Conservation (phyloP, 2,888 invertebrate species). For the Apotomis turbidana region DNA sequence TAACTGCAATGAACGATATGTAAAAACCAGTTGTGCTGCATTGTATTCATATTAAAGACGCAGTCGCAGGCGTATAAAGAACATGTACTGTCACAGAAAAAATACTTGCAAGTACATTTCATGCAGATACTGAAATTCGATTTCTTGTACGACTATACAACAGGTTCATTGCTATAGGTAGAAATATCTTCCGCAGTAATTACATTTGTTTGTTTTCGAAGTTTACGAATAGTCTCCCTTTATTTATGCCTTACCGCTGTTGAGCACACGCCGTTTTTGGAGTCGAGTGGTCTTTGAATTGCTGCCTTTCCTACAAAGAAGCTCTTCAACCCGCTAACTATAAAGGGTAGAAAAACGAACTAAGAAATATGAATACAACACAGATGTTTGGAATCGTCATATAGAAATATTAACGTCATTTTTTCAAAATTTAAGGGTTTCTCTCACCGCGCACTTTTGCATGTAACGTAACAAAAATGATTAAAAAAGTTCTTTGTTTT, state of each 20-base stretch:
- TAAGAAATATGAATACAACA: neutral
- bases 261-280: neutral
- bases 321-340: neutral
- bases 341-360: neutral
- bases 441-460: too few species aligned
- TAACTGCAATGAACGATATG: conserved; percentile 26
- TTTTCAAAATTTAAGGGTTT: too few species aligned
- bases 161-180: neutral
- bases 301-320: neutral
- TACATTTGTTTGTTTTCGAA: too few species aligned
- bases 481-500: too few species aligned
- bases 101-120: neutral
- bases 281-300: neutral
- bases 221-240: too few species aligned
- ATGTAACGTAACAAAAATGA: too few species aligned
- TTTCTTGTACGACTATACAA: too few species aligned
- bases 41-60: conserved; percentile 26
- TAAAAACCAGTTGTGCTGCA: conserved; percentile 30
- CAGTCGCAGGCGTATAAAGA: conserved; percentile 14
- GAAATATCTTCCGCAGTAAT: too few species aligned
- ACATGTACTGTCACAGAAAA: conserved; percentile 5
- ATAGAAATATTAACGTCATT: too few species aligned
- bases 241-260: neutral
- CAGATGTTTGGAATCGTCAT: neutral
- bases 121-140: too few species aligned